Conservation (phyloP, 1,140 invertebrate species). For the Mycetomoellerius zeteki region DNA sequence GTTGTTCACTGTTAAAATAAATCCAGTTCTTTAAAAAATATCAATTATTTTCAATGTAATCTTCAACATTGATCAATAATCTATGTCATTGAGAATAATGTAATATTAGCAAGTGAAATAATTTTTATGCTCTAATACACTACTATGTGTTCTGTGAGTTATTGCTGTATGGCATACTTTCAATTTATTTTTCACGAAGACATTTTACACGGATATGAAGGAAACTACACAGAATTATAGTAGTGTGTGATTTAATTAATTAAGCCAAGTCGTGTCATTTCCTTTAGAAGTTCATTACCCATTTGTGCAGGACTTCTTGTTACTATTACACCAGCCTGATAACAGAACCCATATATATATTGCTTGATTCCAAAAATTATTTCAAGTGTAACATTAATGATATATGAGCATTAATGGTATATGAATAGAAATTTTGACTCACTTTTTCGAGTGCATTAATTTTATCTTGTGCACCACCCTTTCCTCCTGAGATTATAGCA, state of each 20-base stretch:
- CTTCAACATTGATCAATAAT: constrained; percentile 18
- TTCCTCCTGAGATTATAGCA: constrained; percentile 99
- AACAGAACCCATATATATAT: constrained; percentile 52
- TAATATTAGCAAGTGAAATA: constrained; percentile 30
- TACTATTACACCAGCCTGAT: constrained; percentile 95
- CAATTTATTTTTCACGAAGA: constrained; percentile 82
- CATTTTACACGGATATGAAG: constrained; percentile 82
- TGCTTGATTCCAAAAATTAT: constrained; percentile 25
- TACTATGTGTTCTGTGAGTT: constrained; percentile 62
- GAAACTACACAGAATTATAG: constrained; percentile 84
- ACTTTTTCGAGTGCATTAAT: constrained; percentile 98
- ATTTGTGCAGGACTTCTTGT: constrained; percentile 98
- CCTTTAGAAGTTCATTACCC: constrained; percentile 95
- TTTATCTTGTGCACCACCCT: constrained; percentile 99
- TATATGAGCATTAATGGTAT: background rate
- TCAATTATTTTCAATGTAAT: constrained; percentile 25
- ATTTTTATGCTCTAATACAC: constrained; percentile 47
- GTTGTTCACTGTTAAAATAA: constrained; percentile 71
- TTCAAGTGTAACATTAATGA: constrained; percentile 11
- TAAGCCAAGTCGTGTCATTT: constrained; percentile 93
- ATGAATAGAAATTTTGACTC: constrained; percentile 67
- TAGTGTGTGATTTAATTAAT: constrained; percentile 79
- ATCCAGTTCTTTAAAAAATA: constrained; percentile 61
- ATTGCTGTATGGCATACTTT: constrained; percentile 70
- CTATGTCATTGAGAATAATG: constrained; percentile 40